Base-by-base conservation (phyloP, 2,888 invertebrate species). In the Thymelicus sylvestris region DNA sequence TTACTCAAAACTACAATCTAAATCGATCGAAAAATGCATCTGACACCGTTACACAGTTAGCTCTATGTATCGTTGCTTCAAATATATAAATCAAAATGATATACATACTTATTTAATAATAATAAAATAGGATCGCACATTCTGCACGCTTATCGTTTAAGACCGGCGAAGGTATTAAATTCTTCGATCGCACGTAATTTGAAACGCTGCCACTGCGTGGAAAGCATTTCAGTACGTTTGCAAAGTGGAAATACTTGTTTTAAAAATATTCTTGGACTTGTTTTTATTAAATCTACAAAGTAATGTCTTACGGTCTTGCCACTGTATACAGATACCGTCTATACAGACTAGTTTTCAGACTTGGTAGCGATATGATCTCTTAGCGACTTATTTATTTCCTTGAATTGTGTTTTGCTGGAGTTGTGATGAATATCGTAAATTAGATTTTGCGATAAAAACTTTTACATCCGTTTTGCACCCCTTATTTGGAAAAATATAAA, bases 161-260 rank as follows among this genome's bases (percentile, higher is more conserved):
- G 57, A 57, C 47, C 38, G 57, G 57, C 63, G 63, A 64, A 64
- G 64, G 69, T 69, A 64, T 69, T 69, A 64, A 64, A 64, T 69
- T 69, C 63, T 64, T 64, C 69, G 63, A 63, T 64, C 69, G 63
- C 47, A 19, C 63, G 69, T 69, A 69, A 69, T 69, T 69, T 59
- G 63, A 69, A 69, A 64, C 69, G 57, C 57, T 39, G 61, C 50
- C 67, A 50, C 64, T 50, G 59, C 69, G 64, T 65, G 64, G 24
- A 69, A 69, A 64, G 57, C 64, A 64, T 64, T 64, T 57, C 63
- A 59, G 64, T 41, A 61, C 67, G 67, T 48, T 67, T 61, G 61
- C 67, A 52, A 67, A 67, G 60, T 67, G 61, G 61, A 67, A 67
- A 67, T 67, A 61, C 67, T 67, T 67, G 67, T 61, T 60, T 67